phyloP scores from a whole-genome alignment of 2,888 invertebrate species.

The Tachina grossa region DNA sequence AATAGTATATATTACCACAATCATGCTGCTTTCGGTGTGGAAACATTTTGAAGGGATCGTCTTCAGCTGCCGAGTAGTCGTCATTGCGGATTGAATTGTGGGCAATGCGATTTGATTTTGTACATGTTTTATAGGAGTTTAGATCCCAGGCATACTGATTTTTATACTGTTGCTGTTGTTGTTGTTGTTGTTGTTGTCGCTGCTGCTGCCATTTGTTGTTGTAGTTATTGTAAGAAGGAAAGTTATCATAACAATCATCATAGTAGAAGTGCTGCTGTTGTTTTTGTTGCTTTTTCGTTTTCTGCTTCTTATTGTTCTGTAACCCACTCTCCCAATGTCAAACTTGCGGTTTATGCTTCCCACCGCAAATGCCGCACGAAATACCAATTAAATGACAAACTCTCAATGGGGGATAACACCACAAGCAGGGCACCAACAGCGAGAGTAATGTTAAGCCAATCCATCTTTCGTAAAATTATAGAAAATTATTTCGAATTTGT shows the following conservation, averaged over 20 bases:
- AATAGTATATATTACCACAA: conserved; percentile 68
- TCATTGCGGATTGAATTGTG: conserved; percentile 13
- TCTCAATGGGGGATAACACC: conserved; percentile 95
- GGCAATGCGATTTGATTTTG: conserved; percentile 30
- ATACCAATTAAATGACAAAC: conserved; percentile 93
- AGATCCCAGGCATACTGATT: conserved; percentile 66
- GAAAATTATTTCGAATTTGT: background rate
- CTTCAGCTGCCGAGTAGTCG: conserved; percentile 41
- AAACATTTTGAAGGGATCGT: conserved; percentile 58
- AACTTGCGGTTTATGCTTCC: conserved; percentile 87
- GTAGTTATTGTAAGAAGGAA: conserved; percentile 59
- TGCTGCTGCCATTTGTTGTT: conserved; percentile 68
- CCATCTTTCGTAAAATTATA: conserved; percentile 84
- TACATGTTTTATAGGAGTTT: conserved; percentile 39
- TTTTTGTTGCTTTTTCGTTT: conserved; percentile 43
- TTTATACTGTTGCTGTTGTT: conserved; percentile 52
- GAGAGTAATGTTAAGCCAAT: conserved; percentile 92
- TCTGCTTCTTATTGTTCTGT: conserved; percentile 73
- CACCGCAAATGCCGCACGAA: conserved; percentile 92
- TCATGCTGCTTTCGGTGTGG: conserved; percentile 38
- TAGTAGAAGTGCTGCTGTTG: conserved; percentile 37
- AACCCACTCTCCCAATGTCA: conserved; percentile 83
- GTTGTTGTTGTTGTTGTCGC: conserved; percentile 43
- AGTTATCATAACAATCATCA: conserved; percentile 57
- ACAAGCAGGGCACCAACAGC: conserved; percentile 95